Evolutionary conservation across 1,140 invertebrate genomes (phyloP).

Genomic region (Spodoptera frugiperda): DNA sequence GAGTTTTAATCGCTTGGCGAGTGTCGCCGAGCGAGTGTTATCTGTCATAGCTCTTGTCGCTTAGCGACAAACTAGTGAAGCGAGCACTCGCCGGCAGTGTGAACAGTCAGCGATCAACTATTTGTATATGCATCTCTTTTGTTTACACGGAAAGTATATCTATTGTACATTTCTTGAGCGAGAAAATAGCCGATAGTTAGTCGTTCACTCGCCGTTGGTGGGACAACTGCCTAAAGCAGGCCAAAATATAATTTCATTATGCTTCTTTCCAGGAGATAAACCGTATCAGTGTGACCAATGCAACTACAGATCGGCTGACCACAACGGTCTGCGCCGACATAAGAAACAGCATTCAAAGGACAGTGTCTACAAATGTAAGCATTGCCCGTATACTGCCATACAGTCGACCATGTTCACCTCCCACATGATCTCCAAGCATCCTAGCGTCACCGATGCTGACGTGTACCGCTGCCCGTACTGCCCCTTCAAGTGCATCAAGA

Average conservation of each 20-base stretch:
- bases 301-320: slow-evolving; percentile 91
- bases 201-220: too few species aligned
- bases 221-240: too few species aligned
- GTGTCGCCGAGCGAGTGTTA: too few species aligned
- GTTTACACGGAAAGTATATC: too few species aligned
- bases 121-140: too few species aligned
- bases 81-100: too few species aligned
- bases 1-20: too few species aligned
- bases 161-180: too few species aligned
- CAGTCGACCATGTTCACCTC: slow-evolving; percentile 88
- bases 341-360: slow-evolving; percentile 91
- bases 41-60: too few species aligned
- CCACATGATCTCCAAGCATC: slow-evolving; percentile 87
- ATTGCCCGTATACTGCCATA: slow-evolving; percentile 90
- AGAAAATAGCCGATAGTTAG: too few species aligned
- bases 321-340: slow-evolving; percentile 93
- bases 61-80: too few species aligned
- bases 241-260: slow-evolving; percentile 11
- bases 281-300: slow-evolving; percentile 93
- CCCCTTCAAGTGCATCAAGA: slow-evolving; percentile 85
- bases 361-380: slow-evolving; percentile 90
- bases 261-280: slow-evolving; percentile 89
- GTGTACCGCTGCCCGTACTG: slow-evolving; percentile 86
- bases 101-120: too few species aligned
- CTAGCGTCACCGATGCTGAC: slow-evolving; percentile 81